Percentiles rank a stretch among this genome's conserved stretches.
These are phyloP conservation scores for Cylloceria caligata DNA, from an alignment of 2,888 invertebrate genomes.

Conservation along the genomic window DNA sequence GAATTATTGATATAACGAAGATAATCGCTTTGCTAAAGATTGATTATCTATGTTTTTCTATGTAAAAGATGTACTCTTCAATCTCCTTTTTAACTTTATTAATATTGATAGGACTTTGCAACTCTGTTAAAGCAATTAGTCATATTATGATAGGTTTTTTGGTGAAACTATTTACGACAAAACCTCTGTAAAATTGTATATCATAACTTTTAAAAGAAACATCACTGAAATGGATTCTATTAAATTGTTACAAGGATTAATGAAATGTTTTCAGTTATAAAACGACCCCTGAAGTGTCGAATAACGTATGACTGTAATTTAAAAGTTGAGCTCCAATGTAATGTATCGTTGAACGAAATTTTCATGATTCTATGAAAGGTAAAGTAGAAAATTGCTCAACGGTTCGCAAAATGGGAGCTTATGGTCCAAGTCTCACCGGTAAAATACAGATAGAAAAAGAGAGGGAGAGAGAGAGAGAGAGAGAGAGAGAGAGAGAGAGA, in stretches of 20 bases:
- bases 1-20: too few relatives aligned
- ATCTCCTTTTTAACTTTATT: too few relatives aligned
- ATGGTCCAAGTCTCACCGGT: not conserved
- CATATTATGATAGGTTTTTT: too few relatives aligned
- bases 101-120: too few relatives aligned
- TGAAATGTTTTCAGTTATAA: not conserved
- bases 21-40: too few relatives aligned
- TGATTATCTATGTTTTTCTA: too few relatives aligned
- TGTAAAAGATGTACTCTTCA: too few relatives aligned
- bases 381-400: constrained; percentile 38
- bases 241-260: not conserved
- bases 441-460: constrained; percentile 2
- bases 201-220: not conserved
- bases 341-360: constrained; percentile 26
- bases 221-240: not conserved
- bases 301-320: not conserved
- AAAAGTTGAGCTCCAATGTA: not conserved
- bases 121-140: too few relatives aligned
- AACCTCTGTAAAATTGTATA: not conserved
- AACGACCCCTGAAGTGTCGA: not conserved
- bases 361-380: constrained; percentile 9
- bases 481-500: constrained; percentile 6
- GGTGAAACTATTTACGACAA: too few relatives aligned
- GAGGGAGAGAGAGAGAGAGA: constrained; percentile 8
- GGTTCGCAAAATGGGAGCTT: constrained; percentile 45